phyloP scores from a whole-genome alignment of 2,113 vertebrate genomes.

The Hydropotes inermis region DNA sequence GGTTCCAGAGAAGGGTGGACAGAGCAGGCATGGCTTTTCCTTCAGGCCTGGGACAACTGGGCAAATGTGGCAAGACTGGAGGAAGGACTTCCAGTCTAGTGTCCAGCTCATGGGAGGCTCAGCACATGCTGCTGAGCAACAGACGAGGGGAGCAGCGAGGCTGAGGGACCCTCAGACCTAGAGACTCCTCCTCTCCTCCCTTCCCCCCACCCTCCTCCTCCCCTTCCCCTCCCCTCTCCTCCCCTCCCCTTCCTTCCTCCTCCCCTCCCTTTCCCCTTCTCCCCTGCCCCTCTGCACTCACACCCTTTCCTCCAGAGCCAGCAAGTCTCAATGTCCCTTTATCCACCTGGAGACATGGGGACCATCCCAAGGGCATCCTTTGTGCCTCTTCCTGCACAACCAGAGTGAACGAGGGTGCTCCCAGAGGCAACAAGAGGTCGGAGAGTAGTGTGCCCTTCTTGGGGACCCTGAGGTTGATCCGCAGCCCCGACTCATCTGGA shows the following conservation, averaged over 20 bases:
- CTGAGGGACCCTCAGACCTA: not conserved
- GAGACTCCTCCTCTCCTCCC: not conserved
- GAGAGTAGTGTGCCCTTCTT: not conserved
- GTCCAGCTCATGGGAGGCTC: not conserved
- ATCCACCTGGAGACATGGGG: not conserved
- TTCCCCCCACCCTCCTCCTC: rapidly evolving
- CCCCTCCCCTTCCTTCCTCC: rapidly evolving
- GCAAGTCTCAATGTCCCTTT: not conserved
- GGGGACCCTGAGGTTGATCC: not conserved
- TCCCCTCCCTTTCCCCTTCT: rapidly evolving
- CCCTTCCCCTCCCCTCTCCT: not conserved
- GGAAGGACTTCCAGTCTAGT: rapidly evolving
- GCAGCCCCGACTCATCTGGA: not conserved
- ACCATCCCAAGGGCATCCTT: not conserved
- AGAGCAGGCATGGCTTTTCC: not conserved
- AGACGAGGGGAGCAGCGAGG: not conserved
- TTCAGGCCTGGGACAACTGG: not conserved
- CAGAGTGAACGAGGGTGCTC: not conserved
- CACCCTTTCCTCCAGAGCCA: not conserved
- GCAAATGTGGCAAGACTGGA: rapidly evolving
- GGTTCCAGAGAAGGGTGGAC: not conserved
- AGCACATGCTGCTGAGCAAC: not conserved
- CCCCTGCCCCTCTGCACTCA: not conserved
- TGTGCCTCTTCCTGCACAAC: not conserved
- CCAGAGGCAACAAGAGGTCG: not conserved